Evolutionary conservation across 35 echinoderm and acorn worm species (phyloP).

Genomic region (Ptychodera flava): DNA sequence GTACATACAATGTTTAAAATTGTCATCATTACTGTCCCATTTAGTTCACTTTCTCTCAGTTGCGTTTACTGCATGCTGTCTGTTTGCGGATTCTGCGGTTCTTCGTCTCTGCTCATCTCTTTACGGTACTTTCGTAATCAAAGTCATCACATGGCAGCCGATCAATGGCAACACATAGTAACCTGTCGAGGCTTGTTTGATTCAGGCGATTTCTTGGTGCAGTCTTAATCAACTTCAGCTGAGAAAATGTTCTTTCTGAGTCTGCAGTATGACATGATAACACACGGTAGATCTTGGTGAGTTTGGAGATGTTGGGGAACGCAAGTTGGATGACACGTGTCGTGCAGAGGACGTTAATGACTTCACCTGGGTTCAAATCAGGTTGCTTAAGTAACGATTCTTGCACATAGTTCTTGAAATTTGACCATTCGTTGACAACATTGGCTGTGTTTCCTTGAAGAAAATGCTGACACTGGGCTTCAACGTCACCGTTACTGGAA

Average conservation of each 20-base stretch:
- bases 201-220: conserved; percentile 27
- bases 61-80: too few relatives aligned
- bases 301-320: conserved; percentile 20
- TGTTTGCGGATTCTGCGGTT: not conserved
- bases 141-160: conserved; percentile 20
- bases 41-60: too few relatives aligned
- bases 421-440: not conserved
- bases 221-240: conserved; percentile 43
- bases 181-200: conserved; percentile 25
- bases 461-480: not conserved
- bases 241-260: conserved; percentile 47
- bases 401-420: not conserved
- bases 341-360: not conserved
- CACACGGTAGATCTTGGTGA: conserved; percentile 21
- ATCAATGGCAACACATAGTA: conserved; percentile 32
- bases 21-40: too few relatives aligned
- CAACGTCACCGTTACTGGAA: not conserved
- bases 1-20: too few relatives aligned
- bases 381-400: not conserved
- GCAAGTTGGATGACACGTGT: not conserved
- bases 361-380: not conserved
- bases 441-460: not conserved
- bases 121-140: conserved; percentile 24
- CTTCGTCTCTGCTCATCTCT: conserved; percentile 41
- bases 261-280: conserved; percentile 32